A percentile compares a stretch with the other conserved stretches of the same genome.
These are phyloP conservation scores for Progne subis DNA, from an alignment of 2,113 vertebrate species.

Conservation along the genomic window DNA sequence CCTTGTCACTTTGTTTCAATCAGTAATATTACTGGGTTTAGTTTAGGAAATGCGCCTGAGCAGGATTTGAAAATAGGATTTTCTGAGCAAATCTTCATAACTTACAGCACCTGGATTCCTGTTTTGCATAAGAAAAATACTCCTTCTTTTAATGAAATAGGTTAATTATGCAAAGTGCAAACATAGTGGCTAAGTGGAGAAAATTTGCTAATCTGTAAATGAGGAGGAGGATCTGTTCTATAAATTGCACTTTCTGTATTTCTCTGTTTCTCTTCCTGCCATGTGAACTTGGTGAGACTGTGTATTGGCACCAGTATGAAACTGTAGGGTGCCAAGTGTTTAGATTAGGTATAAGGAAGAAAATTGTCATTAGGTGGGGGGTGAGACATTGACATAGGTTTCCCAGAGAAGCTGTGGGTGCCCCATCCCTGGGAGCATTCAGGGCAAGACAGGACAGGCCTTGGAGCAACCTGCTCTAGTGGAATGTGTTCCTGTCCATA, in stretches of 20 bases:
- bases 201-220: slow-evolving; percentile 2
- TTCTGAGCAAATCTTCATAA: slow-evolving; percentile 32
- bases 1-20: slow-evolving; percentile 49
- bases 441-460: neutral
- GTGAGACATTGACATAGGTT: neutral
- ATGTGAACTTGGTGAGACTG: neutral
- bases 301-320: neutral
- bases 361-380: neutral
- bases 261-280: neutral
- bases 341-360: neutral
- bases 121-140: neutral
- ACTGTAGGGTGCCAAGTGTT: neutral
- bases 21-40: neutral
- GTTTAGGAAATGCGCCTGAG: neutral
- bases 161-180: slow-evolving; percentile 1
- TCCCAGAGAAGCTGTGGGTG: neutral
- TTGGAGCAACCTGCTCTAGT: neutral
- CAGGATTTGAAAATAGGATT: slow-evolving; percentile 27
- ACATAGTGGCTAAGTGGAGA: neutral
- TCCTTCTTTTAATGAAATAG: slow-evolving; percentile 8
- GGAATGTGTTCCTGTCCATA: neutral
- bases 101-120: neutral
- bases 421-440: neutral
- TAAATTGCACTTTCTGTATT: neutral
- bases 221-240: neutral